Evolutionary conservation across 2,888 invertebrate genomes (phyloP), one percentile per base, ranked within the genome.

Genomic region (Phengaris alcon): DNA sequence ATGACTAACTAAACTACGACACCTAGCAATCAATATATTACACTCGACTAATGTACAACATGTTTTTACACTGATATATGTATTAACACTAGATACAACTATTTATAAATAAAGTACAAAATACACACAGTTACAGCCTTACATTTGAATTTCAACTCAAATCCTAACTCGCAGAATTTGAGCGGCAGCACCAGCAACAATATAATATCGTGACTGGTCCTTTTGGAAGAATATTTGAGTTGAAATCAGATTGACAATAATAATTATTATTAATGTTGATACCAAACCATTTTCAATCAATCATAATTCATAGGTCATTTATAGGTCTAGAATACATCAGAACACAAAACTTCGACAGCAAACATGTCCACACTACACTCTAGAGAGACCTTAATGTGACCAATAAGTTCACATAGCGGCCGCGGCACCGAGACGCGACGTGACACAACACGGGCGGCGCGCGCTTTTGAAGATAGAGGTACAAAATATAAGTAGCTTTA

Each of bases 1-100:
- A 93, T 88, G 85, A 90, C 92, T 93, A 93, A 85, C 91, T 93
- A 93, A 85, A 77, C 90, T 90, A 91, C 87, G 83, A 90, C 88
- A 83, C 85, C 88, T 90, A 91, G 83, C 81, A 86, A 87, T 92
- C 81, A 86, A 87, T 92, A 93, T 92, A 89, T 88, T 90, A 92
- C 90, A 92, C 88, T 88, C 87, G 84, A 85, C 90, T 91, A 91
- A 87, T 90, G 84, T 92, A 92, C 90, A 93, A 87, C 87, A 90
- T 89, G 88, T 92, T 92, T 93, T 91, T 92, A 91, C 92, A 92
- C 83, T 85, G 86, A 89, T 86, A 87, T 85, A 80, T 82, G 76
- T 79, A 86, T 80, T 81, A 54, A 72, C 72, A 72, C 87, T 89
- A 90, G 85, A 78, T 80, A 84, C 87, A 87, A 84, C 82, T 85